Evolutionary conservation across 2,113 vertebrate species (phyloP).

Genomic region (Alligator mississippiensis): DNA sequence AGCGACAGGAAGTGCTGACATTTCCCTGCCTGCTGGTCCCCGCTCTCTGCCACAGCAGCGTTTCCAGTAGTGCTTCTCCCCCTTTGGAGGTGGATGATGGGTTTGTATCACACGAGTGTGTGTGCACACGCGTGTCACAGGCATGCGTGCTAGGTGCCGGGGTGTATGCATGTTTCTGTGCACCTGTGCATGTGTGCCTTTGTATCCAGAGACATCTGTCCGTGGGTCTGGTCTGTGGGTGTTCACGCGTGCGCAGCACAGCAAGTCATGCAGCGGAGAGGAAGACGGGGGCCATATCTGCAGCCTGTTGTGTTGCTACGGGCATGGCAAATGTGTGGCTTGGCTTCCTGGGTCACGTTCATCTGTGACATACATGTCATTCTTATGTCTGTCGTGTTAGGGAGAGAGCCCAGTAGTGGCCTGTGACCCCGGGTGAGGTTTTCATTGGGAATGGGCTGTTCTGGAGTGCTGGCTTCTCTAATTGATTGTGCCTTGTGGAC

Average conservation of each 20-base stretch:
- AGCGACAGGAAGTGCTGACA: neutral
- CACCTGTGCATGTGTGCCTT: neutral
- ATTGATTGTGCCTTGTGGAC: constrained; percentile 47
- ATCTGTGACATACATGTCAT: fast-evolving
- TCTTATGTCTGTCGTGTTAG: neutral
- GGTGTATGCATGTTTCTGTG: fast-evolving
- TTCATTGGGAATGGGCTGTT: constrained; percentile 51
- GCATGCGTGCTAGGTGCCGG: neutral
- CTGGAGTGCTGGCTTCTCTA: constrained; percentile 21
- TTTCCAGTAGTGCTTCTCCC: neutral
- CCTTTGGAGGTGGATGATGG: neutral
- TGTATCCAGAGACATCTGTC: neutral
- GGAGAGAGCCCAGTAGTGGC: neutral
- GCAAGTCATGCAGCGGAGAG: fast-evolving
- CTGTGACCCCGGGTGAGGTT: constrained; percentile 26
- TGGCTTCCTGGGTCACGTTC: neutral
- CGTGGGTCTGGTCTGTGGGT: fast-evolving
- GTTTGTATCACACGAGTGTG: neutral
- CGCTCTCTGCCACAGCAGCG: neutral
- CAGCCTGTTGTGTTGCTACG: fast-evolving
- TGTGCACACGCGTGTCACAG: neutral
- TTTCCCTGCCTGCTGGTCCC: neutral
- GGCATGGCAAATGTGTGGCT: neutral
- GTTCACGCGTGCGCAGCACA: fast-evolving
- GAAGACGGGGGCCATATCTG: fast-evolving